Evolutionary conservation across 2,888 invertebrate species (phyloP), one percentile per base, ranked within the genome.

Genomic region (Phymatocera aterrima): DNA sequence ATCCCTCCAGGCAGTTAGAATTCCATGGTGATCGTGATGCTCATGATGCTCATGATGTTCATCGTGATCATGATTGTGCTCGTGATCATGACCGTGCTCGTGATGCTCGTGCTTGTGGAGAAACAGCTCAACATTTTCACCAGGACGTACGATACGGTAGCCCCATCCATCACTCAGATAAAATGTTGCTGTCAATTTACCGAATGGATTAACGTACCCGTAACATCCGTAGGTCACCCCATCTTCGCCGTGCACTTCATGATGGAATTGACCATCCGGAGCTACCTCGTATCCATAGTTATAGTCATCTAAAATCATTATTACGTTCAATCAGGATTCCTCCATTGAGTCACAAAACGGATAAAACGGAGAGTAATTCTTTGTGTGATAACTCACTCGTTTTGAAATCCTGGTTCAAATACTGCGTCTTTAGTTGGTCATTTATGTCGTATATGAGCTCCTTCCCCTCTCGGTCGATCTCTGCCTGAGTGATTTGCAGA

Each of bases 181-280:
- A 90, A 95, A 95, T 31, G 95, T 95, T 65, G 94, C 95, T 46
- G 94, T 93, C 12, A 95, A 92, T 80, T 92, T 92, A 48, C 93
- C 93, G 68, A 94, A 93, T 0, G 95, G 94, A 88, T 95, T 95
- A 54, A 95, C 93, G 89, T 95, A 95, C 37, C 96, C 96, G 84
- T 96, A 96, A 88, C 96, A 96, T 82, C 96, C 96, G 85, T 96
- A 96, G 0, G 95, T 96, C 21, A 96, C 94, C 24, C 94, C 95
- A 85, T 96, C 95, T 0, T 95, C 94, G 3, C 95, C 95, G 78
- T 94, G 93, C 79, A 93, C 94, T 91, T 96, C 96, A 87, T 96
- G 95, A 88, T 96, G 96, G 88, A 96, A 96, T 90, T 96, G 95
- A 8, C 88, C 88, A 85, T 94, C 94, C 2, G 95, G 94, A 78